Percentiles rank a stretch among this genome's conserved stretches.
Evolutionary conservation across 2,113 vertebrate genomes (phyloP).

Genomic region (Periophthalmodon schlosseri): DNA sequence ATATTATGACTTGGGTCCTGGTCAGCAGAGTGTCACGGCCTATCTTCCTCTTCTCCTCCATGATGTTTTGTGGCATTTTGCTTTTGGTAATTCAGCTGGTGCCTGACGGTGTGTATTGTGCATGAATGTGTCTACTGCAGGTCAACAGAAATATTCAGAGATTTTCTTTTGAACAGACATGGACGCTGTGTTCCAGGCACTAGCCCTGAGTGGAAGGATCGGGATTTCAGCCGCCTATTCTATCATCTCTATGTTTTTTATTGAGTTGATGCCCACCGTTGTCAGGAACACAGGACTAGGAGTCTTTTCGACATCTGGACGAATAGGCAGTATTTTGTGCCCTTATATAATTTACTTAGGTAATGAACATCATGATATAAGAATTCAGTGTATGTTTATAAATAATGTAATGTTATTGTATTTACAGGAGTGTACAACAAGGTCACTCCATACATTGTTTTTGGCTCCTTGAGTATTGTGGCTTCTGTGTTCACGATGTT

Average conservation of each 20-base stretch:
- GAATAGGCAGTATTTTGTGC: slow-evolving; percentile 36
- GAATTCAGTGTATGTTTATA: not conserved
- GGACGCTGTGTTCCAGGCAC: slow-evolving; percentile 15
- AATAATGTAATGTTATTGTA: not conserved
- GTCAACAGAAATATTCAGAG: not conserved
- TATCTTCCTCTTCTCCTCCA: slow-evolving; percentile 22
- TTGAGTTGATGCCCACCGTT: slow-evolving; percentile 59
- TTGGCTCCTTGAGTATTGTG: slow-evolving; percentile 46
- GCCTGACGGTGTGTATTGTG: slow-evolving; percentile 50
- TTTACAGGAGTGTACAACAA: slow-evolving; percentile 19
- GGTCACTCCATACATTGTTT: slow-evolving; percentile 49
- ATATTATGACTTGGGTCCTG: slow-evolving; percentile 42
- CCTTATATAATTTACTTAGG: slow-evolving; percentile 56
- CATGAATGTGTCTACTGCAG: not conserved
- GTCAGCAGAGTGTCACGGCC: slow-evolving; percentile 32
- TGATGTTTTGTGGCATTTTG: slow-evolving; percentile 47
- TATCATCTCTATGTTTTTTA: slow-evolving; percentile 31
- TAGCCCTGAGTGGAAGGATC: slow-evolving; percentile 53
- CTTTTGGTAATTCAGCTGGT: slow-evolving; percentile 55
- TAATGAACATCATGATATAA: not conserved
- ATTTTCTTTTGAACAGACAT: slow-evolving; percentile 43
- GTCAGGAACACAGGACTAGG: slow-evolving; percentile 66
- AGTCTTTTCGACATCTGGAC: slow-evolving; percentile 34
- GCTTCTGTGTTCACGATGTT: slow-evolving; percentile 40
- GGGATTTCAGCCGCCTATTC: slow-evolving; percentile 38